phyloP scores from a whole-genome alignment of 92 coral and sea anemone species.

The Scolanthus callimorphus region DNA sequence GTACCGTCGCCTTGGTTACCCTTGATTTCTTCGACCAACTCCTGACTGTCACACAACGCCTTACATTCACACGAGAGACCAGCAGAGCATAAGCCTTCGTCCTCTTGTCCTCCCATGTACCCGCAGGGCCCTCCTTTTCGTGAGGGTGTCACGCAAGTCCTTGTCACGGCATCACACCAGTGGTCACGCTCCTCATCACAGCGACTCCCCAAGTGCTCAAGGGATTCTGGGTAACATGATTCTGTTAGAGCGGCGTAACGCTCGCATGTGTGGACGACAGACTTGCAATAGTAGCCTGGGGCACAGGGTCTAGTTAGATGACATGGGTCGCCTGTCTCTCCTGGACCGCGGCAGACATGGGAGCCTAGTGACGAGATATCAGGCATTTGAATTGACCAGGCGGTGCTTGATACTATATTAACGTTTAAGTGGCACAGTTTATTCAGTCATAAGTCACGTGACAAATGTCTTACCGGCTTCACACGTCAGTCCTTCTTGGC shows the following conservation, averaged over 20 bases:
- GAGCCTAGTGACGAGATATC: too few relatives aligned
- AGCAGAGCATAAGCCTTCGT: neutral
- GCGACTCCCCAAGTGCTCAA: neutral
- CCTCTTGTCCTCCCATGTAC: neutral
- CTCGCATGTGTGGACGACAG: neutral
- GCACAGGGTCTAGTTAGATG: neutral
- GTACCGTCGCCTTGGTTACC: neutral
- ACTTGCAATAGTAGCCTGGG: neutral
- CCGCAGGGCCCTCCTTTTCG: neutral
- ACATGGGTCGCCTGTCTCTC: neutral
- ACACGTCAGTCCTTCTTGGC: neutral
- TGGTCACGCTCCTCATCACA: neutral
- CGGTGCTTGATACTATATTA: too few relatives aligned
- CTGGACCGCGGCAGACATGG: neutral
- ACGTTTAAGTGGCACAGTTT: too few relatives aligned
- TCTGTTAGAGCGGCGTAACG: neutral
- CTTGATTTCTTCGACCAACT: neutral
- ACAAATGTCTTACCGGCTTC: neutral
- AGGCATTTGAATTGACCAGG: too few relatives aligned
- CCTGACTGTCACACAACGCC: neutral
- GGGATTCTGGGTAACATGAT: neutral
- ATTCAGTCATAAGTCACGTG: too few relatives aligned
- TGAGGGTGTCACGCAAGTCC: slow-evolving; percentile 1
- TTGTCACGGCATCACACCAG: neutral
- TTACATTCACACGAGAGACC: neutral